A percentile compares a stretch with the other conserved stretches of the same genome.
phyloP scores from a whole-genome alignment of 2,888 invertebrate species.

The Lasioglossum oenotherae region DNA sequence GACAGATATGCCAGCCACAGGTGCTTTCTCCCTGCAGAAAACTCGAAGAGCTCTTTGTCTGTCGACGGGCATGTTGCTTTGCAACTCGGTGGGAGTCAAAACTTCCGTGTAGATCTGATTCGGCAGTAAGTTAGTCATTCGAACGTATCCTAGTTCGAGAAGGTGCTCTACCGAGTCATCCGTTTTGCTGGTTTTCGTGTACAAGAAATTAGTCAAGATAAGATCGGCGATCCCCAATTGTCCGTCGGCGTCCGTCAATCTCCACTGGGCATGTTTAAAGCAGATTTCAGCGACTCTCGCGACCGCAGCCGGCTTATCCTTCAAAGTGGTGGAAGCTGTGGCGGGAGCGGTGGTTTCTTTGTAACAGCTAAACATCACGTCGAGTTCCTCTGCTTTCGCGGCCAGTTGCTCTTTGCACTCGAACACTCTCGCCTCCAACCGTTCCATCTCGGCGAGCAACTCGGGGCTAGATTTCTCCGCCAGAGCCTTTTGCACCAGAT shows the following conservation, averaged over 20 bases:
- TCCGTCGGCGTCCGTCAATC: constrained; percentile 98
- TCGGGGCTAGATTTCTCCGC: constrained; percentile 89
- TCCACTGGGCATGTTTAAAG: constrained; percentile 99
- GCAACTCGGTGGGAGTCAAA: constrained; percentile 91
- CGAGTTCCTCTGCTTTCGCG: constrained; percentile 95
- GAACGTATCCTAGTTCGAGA: constrained; percentile 97
- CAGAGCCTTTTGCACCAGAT: constrained; percentile 92
- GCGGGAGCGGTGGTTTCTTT: constrained; percentile 90
- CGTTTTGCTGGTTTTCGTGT: constrained; percentile 97
- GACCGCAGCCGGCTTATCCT: constrained; percentile 90
- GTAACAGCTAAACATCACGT: constrained; percentile 97
- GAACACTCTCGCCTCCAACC: constrained; percentile 91
- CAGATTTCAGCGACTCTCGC: constrained; percentile 97
- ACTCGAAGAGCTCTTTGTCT: constrained; percentile 94
- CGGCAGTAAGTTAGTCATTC: constrained; percentile 97
- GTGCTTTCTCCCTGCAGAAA: constrained; percentile 97
- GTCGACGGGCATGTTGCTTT: constrained; percentile 95
- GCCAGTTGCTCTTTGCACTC: constrained; percentile 96
- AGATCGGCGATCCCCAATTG: constrained; percentile 99
- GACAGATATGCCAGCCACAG: constrained; percentile 99
- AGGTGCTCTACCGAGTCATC: constrained; percentile 99
- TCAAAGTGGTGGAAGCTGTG: constrained; percentile 86
- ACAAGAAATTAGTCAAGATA: constrained; percentile 97
- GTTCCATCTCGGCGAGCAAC: constrained; percentile 89
- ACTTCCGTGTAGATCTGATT: constrained; percentile 97